Base-by-base conservation (phyloP, 2,797 vertebrate species). In the Periophthalmus magnuspinnatus region DNA sequence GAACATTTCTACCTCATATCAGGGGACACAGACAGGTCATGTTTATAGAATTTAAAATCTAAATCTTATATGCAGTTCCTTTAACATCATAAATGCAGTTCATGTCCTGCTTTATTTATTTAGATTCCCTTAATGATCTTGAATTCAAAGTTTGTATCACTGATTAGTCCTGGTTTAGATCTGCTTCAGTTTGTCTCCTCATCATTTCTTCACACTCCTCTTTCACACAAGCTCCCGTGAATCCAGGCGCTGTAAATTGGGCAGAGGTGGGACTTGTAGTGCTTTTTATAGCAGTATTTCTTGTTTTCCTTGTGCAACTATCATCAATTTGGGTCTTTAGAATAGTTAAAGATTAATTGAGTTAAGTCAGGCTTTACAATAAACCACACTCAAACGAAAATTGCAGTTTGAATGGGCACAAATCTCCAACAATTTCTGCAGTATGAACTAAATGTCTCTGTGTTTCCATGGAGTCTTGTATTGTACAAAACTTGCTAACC, bases 221-320 rank as follows among this genome's bases (percentile, higher is more conserved):
- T 14, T 63, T 63, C 61, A 63, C 38, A 47, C 38, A 28, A 63
- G 38, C 38, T 47, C 61, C 38, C n/a, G 59, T 36, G 34, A 61
- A 61, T 21, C 10, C 38, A 22, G 41, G 14, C 61, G 3, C 61
- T 50, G 16, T 50, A 48, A 65, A 48, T 17, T 63, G 38, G 24
- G 5, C 41, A 45, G 19, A 62, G 59, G 36, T 47, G 38, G 38
- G 61, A 24, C 38, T 24, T 63, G 38, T 63, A 47, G 10, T 63
- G 38, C 59, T 61, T 61, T 61, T 60, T 36, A 36, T 60, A 34
- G 33, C 34, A 10, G 32, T 5, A 5, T 36, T n/a, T 36, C 33
- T 41, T 45, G 2, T 16, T 45, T 28, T 63, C 36, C n/a, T 62
- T 62, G 1, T 11, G n/a, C 3, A 62, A 24, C 2, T 47, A 47